Evolutionary conservation across 2,888 invertebrate species (phyloP).

Genomic region (Melipona bicolor): DNA sequence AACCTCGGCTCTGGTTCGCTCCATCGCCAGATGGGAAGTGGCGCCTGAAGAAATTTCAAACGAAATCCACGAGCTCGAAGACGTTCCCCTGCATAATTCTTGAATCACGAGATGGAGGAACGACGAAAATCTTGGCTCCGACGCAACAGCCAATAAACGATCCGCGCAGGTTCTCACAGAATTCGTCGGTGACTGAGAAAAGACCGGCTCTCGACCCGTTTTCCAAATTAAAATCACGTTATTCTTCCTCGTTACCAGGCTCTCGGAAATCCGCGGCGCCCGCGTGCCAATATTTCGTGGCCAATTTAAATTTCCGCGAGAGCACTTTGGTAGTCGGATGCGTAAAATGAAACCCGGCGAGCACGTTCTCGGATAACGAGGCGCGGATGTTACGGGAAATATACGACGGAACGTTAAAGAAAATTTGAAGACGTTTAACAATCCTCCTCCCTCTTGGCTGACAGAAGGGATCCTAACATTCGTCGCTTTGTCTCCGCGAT

Average conservation of each 20-base stretch:
- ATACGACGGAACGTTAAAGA: not conserved
- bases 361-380: not conserved
- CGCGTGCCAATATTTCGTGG: conserved; percentile 45
- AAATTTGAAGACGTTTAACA: not conserved
- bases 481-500: conserved; percentile 1
- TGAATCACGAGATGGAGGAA: not conserved
- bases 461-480: not conserved
- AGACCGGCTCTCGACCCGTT: not conserved
- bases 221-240: conserved; percentile 48
- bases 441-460: not conserved
- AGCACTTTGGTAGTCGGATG: conserved; percentile 37
- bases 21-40: not conserved
- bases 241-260: conserved; percentile 4
- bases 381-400: not conserved
- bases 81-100: not conserved
- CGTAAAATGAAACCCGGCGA: conserved; percentile 4
- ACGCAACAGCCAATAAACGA: conserved; percentile 2
- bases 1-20: not conserved
- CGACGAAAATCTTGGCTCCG: not conserved
- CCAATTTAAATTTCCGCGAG: conserved; percentile 46
- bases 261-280: conserved; percentile 15
- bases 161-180: not conserved
- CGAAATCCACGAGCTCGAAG: not conserved
- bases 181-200: not conserved
- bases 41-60: not conserved